Percentiles rank a stretch among this genome's conserved stretches.
Evolutionary conservation across 2,113 vertebrate genomes (phyloP).

Genomic region (Phyllopteryx taeniolatus): DNA sequence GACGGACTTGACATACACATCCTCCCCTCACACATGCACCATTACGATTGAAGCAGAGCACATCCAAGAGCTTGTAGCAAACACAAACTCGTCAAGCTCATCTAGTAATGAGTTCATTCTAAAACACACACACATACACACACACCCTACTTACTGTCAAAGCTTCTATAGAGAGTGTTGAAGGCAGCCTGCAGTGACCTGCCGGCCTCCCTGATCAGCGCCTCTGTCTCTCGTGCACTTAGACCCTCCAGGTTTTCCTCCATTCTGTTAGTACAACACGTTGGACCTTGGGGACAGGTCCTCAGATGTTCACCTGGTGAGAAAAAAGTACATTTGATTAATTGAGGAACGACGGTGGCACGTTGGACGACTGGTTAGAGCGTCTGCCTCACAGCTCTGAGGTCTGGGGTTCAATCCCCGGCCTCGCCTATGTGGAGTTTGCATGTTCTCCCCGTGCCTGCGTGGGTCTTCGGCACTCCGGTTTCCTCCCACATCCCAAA

Average conservation of each 20-base stretch:
- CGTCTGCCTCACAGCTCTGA: no score
- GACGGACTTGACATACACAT: constrained; percentile 40
- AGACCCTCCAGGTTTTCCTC: constrained; percentile 87
- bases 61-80: constrained; percentile 28
- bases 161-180: constrained; percentile 80
- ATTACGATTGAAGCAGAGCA: constrained; percentile 20
- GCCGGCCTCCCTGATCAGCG: constrained; percentile 81
- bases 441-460: no score
- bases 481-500: no score
- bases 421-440: no score
- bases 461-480: no score
- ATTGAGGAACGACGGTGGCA: neutral
- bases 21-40: constrained; percentile 12
- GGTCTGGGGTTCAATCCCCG: no score
- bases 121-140: constrained; percentile 18
- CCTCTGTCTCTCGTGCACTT: constrained; percentile 83
- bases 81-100: constrained; percentile 39
- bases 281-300: constrained; percentile 89
- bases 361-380: no score
- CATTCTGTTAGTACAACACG: constrained; percentile 92
- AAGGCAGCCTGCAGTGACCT: constrained; percentile 80
- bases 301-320: constrained; percentile 87
- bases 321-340: neutral
- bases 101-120: constrained; percentile 43
- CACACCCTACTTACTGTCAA: constrained; percentile 82